These are phyloP conservation scores for Prenolepis imparis DNA, from an alignment of 2,888 invertebrate genomes.

Conservation along the genomic window DNA sequence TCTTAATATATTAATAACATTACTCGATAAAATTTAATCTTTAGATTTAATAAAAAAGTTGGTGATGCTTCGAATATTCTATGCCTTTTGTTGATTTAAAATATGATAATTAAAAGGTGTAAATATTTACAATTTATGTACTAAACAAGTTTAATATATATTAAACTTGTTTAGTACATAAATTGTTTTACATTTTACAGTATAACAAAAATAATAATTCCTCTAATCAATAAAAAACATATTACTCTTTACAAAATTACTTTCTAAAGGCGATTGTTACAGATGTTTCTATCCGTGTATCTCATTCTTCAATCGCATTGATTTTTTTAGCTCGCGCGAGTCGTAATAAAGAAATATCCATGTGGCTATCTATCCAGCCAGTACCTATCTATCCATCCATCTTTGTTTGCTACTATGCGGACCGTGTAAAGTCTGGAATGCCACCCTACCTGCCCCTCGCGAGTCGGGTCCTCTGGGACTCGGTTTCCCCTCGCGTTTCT, in stretches of 20 bases:
- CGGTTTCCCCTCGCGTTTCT: conserved; percentile 16
- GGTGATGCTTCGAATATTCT: background rate
- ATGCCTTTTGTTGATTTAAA: background rate
- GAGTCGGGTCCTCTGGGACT: conserved; percentile 59
- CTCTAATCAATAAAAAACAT: background rate
- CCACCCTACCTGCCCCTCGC: conserved; percentile 40
- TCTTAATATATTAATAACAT: background rate
- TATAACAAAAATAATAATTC: background rate
- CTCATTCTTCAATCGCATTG: conserved; percentile 29
- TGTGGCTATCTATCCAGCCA: conserved; percentile 28
- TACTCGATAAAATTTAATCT: conserved; percentile 6
- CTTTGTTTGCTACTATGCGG: conserved; percentile 47
- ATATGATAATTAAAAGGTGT: background rate
- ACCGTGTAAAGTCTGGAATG: conserved; percentile 48
- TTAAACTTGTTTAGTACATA: background rate
- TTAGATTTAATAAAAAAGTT: background rate
- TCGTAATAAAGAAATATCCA: conserved; percentile 43
- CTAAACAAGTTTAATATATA: no score
- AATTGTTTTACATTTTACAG: conserved; percentile 1
- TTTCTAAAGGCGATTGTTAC: background rate
- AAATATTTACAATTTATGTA: no score
- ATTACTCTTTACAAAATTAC: background rate
- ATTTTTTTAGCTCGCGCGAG: conserved; percentile 21
- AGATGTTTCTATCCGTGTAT: background rate
- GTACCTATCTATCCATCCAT: conserved; percentile 50